phyloP scores from a whole-genome alignment of 1,140 invertebrate species.

The Metaphire vulgaris region DNA sequence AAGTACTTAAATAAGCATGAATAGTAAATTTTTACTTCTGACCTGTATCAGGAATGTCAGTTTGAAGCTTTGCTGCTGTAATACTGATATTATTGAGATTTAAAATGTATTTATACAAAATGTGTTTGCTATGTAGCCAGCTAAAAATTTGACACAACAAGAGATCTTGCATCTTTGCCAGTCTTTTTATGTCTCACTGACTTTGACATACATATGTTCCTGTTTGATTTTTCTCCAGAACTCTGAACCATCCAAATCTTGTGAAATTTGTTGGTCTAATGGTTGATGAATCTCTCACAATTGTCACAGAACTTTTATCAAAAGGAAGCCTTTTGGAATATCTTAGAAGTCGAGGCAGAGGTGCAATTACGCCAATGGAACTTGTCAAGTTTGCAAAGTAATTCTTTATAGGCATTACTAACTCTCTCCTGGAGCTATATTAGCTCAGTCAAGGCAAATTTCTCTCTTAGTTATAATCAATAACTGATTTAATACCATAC shows the following conservation, averaged over 20 bases:
- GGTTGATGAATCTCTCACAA: conserved; percentile 65
- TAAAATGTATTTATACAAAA: background rate
- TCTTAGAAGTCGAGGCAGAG: conserved; percentile 82
- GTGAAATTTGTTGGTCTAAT: conserved; percentile 93
- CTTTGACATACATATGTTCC: no score
- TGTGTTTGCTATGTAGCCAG: background rate
- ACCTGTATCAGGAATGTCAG: background rate
- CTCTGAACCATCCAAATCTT: conserved; percentile 88
- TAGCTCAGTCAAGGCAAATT: no score
- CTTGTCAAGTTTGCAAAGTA: conserved; percentile 90
- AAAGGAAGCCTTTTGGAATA: conserved; percentile 98
- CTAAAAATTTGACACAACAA: background rate
- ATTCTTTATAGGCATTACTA: no score
- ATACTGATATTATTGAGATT: background rate
- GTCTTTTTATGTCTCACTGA: no score
- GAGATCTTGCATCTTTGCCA: background rate
- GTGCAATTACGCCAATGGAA: conserved; percentile 92
- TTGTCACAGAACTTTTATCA: conserved; percentile 98
- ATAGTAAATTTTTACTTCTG: background rate
- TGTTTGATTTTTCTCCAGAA: conserved; percentile 59
- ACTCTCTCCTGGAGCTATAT: no score
- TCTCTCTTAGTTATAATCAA: no score
- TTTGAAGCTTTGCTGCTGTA: background rate
- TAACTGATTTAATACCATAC: no score
- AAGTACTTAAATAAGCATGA: background rate